Percentiles rank a stretch among this genome's conserved stretches.
Evolutionary conservation across 2,113 vertebrate species (phyloP).

Genomic region (Aegotheles bennettii): DNA sequence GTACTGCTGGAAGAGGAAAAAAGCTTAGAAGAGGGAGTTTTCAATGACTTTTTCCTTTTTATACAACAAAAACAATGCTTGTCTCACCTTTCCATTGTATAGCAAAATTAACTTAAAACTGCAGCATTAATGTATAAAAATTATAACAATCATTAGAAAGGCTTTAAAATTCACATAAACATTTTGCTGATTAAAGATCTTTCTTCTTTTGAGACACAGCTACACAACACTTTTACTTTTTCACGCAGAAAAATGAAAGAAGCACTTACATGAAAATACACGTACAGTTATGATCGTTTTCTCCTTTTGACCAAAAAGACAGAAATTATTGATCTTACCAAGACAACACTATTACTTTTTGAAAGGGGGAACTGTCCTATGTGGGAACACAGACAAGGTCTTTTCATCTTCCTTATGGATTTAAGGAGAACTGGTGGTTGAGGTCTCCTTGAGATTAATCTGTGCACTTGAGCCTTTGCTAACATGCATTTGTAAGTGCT

Average conservation of each 20-base stretch:
- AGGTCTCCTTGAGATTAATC: not conserved
- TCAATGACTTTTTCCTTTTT: not conserved
- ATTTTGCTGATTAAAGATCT: not conserved
- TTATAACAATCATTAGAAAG: not conserved
- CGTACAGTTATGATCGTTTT: not conserved
- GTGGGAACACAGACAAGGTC: not conserved
- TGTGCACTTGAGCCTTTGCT: not conserved
- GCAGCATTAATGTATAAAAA: not conserved
- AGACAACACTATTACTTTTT: not conserved
- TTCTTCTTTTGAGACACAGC: not conserved
- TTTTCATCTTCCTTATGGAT: not conserved
- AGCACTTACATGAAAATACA: not conserved
- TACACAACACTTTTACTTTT: not conserved
- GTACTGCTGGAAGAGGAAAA: not conserved
- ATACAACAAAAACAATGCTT: not conserved
- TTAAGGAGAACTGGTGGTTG: not conserved
- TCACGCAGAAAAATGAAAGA: not conserved
- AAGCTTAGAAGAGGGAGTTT: not conserved
- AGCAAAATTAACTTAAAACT: not conserved
- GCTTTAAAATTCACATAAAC: not conserved
- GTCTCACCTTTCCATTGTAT: not conserved
- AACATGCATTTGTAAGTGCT: not conserved
- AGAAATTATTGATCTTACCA: not conserved
- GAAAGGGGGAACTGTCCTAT: rapidly evolving
- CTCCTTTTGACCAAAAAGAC: not conserved